These are phyloP conservation scores for Xenopus borealis DNA, from an alignment of 2,113 vertebrate genomes.

Conservation along the genomic window DNA sequence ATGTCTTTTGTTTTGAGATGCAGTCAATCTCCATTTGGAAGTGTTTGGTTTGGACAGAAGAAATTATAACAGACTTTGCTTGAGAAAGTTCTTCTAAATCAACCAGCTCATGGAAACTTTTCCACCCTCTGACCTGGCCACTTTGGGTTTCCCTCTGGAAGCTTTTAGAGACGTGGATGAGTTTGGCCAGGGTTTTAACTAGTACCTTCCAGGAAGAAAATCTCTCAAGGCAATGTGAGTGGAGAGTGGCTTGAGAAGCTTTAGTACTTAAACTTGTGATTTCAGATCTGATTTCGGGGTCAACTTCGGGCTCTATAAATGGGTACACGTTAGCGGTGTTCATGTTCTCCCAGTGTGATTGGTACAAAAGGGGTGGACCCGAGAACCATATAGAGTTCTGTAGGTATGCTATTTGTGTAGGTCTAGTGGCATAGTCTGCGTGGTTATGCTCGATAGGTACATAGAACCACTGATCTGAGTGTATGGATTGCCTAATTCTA, in stretches of 20 bases:
- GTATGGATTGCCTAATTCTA: too few relatives aligned
- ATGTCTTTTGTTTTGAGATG: background rate
- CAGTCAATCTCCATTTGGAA: too few relatives aligned
- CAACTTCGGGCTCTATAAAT: background rate
- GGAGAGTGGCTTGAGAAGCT: background rate
- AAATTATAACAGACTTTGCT: background rate
- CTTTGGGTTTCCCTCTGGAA: background rate
- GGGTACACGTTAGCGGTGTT: background rate
- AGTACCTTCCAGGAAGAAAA: background rate
- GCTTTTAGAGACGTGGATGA: background rate
- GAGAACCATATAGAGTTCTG: too few relatives aligned
- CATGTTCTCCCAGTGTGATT: too few relatives aligned
- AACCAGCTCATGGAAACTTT: background rate
- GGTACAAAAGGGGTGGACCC: too few relatives aligned
- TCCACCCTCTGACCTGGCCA: background rate
- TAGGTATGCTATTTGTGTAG: too few relatives aligned
- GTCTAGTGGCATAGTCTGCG: too few relatives aligned
- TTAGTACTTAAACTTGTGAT: background rate
- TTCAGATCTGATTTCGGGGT: background rate
- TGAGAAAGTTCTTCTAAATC: background rate
- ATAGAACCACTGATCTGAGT: too few relatives aligned
- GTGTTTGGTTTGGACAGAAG: background rate
- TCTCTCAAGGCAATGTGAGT: slow-evolving; percentile 1
- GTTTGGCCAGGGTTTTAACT: background rate
- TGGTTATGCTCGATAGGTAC: too few relatives aligned